phyloP scores from a whole-genome alignment of 1,140 invertebrate genomes.

The Sarcophaga bullata region DNA sequence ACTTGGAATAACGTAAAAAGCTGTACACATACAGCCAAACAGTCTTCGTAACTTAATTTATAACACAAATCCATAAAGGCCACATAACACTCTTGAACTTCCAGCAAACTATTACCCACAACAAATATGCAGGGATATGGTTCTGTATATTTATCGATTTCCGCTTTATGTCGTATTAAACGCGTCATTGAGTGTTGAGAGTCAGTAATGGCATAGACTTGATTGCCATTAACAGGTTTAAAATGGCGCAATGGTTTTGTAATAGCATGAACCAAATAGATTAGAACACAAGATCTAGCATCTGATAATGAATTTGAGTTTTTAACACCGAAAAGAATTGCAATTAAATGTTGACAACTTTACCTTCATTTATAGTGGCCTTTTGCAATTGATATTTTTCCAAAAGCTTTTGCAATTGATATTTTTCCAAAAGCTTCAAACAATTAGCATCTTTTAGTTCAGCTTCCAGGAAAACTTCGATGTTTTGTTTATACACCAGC shows the following conservation, averaged over 20 bases:
- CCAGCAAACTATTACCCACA: background rate
- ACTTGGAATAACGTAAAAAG: background rate
- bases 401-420: too few relatives aligned
- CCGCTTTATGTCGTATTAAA: background rate
- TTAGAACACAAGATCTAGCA: too few relatives aligned
- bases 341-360: too few relatives aligned
- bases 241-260: background rate
- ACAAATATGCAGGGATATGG: conserved; percentile 9
- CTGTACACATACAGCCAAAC: background rate
- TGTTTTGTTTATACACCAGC: too few relatives aligned
- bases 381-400: too few relatives aligned
- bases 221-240: background rate
- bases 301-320: too few relatives aligned
- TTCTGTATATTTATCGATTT: background rate
- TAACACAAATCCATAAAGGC: background rate
- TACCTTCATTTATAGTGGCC: too few relatives aligned
- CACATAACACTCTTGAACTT: background rate
- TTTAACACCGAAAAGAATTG: too few relatives aligned
- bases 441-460: too few relatives aligned
- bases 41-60: background rate
- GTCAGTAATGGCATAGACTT: background rate
- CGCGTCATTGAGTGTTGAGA: background rate
- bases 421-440: too few relatives aligned
- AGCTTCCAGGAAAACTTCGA: too few relatives aligned
- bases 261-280: background rate